Evolutionary conservation across 2,888 invertebrate species (phyloP).

Genomic region (Teleiodes luculella): DNA sequence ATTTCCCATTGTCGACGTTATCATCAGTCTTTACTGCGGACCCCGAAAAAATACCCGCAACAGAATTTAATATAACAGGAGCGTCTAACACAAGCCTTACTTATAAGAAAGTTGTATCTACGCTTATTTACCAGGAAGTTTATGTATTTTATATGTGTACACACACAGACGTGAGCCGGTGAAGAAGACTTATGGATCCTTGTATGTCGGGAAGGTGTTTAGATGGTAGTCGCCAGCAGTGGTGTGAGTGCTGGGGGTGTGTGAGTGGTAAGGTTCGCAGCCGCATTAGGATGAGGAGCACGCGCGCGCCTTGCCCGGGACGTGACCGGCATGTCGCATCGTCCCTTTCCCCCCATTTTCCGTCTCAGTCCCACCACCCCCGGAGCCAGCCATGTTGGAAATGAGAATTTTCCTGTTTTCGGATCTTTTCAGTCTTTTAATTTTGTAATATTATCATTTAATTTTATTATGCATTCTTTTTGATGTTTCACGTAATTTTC

Average conservation of each 20-base stretch:
- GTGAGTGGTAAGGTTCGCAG: conserved; percentile 64
- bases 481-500: not conserved
- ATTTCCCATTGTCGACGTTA: conserved; percentile 59
- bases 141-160: conserved; percentile 63
- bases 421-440: conserved; percentile 71
- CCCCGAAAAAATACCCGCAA: conserved; percentile 55
- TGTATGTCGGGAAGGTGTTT: conserved; percentile 45
- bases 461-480: conserved; percentile 35
- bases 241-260: conserved; percentile 55
- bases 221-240: conserved; percentile 37
- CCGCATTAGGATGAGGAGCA: conserved; percentile 72
- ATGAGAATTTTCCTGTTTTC: conserved; percentile 71
- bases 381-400: conserved; percentile 71
- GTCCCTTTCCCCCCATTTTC: conserved; percentile 71
- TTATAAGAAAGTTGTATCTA: conserved; percentile 67
- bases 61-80: conserved; percentile 73
- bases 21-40: conserved; percentile 48
- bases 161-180: conserved; percentile 36
- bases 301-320: conserved; percentile 73
- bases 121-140: conserved; percentile 75
- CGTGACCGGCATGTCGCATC: conserved; percentile 77
- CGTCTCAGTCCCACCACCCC: conserved; percentile 68
- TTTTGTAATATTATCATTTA: conserved; percentile 59
- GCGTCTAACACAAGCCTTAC: conserved; percentile 53
- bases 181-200: conserved; percentile 41